Conservation (phyloP, 1,140 invertebrate genomes). For the Arctopsyche grandis region DNA sequence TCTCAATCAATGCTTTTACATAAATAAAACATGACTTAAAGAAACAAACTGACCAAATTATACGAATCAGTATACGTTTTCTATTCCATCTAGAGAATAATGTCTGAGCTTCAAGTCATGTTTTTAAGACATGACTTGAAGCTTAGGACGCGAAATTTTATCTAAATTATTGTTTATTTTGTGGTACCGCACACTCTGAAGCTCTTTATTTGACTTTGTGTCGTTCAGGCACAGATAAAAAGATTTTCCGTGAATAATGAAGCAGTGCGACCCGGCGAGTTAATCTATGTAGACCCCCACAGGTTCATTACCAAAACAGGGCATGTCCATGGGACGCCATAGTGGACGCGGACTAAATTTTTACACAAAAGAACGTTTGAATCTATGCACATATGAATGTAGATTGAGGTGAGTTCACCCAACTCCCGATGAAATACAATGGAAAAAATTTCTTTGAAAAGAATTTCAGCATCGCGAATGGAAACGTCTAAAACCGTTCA, state of each 20-base stretch:
- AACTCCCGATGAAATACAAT: neutral
- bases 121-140: no score
- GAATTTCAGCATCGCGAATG: neutral
- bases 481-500: neutral
- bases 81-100: no score
- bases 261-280: constrained; percentile 45
- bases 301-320: constrained; percentile 54
- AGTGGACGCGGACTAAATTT: constrained; percentile 33
- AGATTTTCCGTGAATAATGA: constrained; percentile 53
- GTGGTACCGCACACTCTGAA: neutral
- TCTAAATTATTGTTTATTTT: constrained; percentile 47
- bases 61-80: no score
- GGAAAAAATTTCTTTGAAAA: neutral
- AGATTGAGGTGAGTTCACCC: neutral
- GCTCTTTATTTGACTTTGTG: constrained; percentile 52
- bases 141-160: neutral
- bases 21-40: no score
- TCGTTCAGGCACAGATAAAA: constrained; percentile 36
- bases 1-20: no score
- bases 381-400: constrained; percentile 35
- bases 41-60: no score
- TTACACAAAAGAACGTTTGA: constrained; percentile 22
- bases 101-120: no score
- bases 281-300: constrained; percentile 49
- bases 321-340: constrained; percentile 42